Base-by-base conservation (phyloP, 2,113 vertebrate genomes). In the Conger conger region DNA sequence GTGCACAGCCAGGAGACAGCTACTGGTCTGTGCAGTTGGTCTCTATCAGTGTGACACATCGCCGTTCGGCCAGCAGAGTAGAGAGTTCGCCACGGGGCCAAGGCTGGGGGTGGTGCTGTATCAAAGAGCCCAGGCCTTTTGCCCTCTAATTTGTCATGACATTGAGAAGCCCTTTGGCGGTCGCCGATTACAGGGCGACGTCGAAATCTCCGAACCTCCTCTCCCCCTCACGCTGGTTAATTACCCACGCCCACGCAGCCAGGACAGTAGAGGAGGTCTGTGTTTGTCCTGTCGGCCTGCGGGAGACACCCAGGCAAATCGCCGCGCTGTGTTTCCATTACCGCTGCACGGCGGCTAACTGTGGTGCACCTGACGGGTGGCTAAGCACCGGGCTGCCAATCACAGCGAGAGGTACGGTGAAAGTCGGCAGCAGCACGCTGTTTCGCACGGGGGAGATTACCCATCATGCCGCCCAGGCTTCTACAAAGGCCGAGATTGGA, bases 271-370 rank as follows among this genome's bases (percentile, higher is more conserved):
- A 40, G 23, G 83, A 85, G 53, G 79, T 20, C 79, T 63, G 82
- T 40, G 33, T 36, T 76, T 33, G 81, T n/a, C 33, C 54, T 83
- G 80, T 82, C 81, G 33, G 68, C 57, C 16, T 53, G 57, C 63
- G 63, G 85, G 50, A 84, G 54, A 83, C 84, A 82, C 76, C 54
- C 68, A 16, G 76, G 45, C 86, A 53, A 63, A 27, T 85, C 42
- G 86, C 38, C 87, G 76, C 81, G 88, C 90, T 82, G 86, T 85
- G n/a, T 85, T 89, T 87, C 87, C 42, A 87, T 82, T 53, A 80
- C 82, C 68, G 76, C 76, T 13, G 20, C 33, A 76, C 80, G 60
- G 18, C 35, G 38, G 15, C 50, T 68, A 1, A 79, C 35, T 8
- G n/a, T 23, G 27, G 82, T 17, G n/a, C 79, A 82, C 38, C 33